Conservation (phyloP, 2,113 vertebrate genomes). For the Ceratotherium simum region DNA sequence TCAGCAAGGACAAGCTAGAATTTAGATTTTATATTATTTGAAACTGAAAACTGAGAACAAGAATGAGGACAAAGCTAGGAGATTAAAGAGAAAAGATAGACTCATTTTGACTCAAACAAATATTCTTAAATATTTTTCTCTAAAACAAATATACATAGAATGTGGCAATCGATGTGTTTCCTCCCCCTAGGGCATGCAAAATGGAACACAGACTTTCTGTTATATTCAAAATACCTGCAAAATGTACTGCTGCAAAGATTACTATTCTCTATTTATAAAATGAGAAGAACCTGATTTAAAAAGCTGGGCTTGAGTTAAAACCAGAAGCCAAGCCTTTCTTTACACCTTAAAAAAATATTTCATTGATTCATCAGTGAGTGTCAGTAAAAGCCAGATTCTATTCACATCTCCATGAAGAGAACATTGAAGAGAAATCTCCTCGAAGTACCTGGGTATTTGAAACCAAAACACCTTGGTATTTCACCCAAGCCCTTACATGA, state of each 20-base stretch:
- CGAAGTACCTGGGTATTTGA: not conserved
- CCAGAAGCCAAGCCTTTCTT: not conserved
- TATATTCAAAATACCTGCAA: not conserved
- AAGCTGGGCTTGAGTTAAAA: not conserved
- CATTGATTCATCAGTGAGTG: not conserved
- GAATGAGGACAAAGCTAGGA: not conserved
- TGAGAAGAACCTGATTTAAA: not conserved
- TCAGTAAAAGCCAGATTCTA: not conserved
- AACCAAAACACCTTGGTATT: not conserved
- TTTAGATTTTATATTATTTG: not conserved
- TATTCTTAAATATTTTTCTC: conserved; percentile 19
- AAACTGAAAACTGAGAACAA: not conserved
- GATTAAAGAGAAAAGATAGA: not conserved
- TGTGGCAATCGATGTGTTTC: not conserved
- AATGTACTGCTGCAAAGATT: not conserved
- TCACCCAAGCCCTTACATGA: not conserved
- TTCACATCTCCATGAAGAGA: not conserved
- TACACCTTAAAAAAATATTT: not conserved
- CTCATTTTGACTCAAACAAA: not conserved
- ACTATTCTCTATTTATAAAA: not conserved
- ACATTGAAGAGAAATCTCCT: not conserved
- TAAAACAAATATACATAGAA: not conserved
- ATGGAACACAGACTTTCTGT: not conserved
- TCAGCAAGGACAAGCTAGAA: conserved; percentile 5
- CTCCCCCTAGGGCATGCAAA: not conserved